These are phyloP conservation scores for human DNA, from an alignment of 2,113 vertebrate genomes.

Conservation along the genomic window GRCh38 chr12:108589001-108589500, in stretches of 20 bases:
- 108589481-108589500: not conserved
- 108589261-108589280: not conserved
- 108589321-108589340: not conserved
- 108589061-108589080: not conserved
- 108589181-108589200: slow-evolving; percentile 26
- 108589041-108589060: not conserved
- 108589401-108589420: not conserved
- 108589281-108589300: not conserved
- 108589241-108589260: not conserved
- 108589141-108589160: not conserved
- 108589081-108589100: not conserved
- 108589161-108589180: not conserved
- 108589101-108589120: not conserved
- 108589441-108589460: not conserved
- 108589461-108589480: not conserved
- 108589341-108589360: slow-evolving; percentile 70
- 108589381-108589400: not conserved
- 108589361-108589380: not conserved
- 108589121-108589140: fast-evolving
- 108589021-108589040: not conserved
- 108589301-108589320: not conserved
- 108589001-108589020: not conserved
- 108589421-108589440: not conserved
- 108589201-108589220: slow-evolving; percentile 52
- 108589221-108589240: not conserved